Conservation (phyloP, 2,113 vertebrate genomes). For the Calidris pygmaea region DNA sequence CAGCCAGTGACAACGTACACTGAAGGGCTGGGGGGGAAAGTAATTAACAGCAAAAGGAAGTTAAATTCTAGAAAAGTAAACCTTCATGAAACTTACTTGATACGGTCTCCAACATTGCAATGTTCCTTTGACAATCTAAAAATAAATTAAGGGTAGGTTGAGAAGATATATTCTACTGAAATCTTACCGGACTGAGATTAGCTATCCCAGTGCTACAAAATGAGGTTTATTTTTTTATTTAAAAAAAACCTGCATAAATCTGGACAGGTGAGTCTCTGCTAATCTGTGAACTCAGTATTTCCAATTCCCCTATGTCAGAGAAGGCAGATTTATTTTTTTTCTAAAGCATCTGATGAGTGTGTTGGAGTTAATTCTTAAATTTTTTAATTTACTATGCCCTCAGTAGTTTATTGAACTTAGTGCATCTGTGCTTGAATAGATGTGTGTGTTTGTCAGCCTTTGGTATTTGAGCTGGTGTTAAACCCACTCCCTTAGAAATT, state of each 20-base stretch:
- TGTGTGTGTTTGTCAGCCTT: not conserved
- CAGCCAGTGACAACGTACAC: not conserved
- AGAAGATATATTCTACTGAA: not conserved
- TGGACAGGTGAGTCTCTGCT: not conserved
- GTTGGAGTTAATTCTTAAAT: not conserved
- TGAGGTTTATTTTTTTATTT: not conserved
- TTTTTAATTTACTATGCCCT: not conserved
- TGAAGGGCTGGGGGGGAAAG: not conserved
- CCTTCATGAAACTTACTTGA: not conserved
- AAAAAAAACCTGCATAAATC: not conserved
- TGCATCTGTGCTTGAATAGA: not conserved
- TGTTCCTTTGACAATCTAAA: not conserved
- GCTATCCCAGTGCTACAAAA: not conserved
- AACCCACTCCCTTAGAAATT: not conserved
- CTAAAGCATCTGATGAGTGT: not conserved
- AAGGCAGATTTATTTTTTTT: not conserved
- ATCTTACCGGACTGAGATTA: not conserved
- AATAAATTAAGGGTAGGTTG: not conserved
- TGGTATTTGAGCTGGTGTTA: not conserved
- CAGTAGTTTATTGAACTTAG: not conserved
- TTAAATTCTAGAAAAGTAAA: not conserved
- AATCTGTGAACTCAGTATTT: not conserved
- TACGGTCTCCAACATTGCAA: not conserved
- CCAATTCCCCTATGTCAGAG: not conserved
- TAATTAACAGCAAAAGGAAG: not conserved